Percentiles rank a stretch among this genome's conserved stretches.
These are phyloP conservation scores for Pachyseris speciosa DNA, from an alignment of 64 coral and sea anemone species.

Conservation along the genomic window DNA sequence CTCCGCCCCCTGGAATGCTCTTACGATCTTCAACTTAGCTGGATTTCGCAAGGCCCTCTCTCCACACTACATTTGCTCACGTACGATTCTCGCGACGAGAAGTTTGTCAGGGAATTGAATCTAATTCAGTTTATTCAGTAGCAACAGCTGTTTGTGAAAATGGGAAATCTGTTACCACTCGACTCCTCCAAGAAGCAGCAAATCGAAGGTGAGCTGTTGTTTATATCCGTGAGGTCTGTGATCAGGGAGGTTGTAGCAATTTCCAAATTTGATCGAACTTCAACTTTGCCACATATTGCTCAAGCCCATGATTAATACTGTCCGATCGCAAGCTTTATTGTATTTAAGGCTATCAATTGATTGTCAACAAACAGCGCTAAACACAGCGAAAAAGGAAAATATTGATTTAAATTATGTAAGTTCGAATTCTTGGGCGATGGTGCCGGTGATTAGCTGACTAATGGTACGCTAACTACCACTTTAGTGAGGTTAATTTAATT, in stretches of 20 bases:
- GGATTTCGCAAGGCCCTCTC: neutral
- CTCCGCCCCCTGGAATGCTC: constrained; percentile 47
- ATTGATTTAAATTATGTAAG: no score
- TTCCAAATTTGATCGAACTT: neutral
- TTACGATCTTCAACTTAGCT: neutral
- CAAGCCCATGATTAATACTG: no score
- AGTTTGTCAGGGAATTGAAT: neutral
- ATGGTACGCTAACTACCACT: no score
- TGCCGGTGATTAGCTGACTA: no score
- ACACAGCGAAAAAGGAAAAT: no score
- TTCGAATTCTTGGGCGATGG: no score
- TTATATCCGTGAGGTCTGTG: neutral
- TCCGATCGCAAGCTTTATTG: no score
- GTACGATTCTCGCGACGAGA: neutral
- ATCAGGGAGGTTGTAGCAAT: neutral
- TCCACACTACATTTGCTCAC: neutral
- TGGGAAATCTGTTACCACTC: constrained; percentile 88
- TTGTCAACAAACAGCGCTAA: no score
- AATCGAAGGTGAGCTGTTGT: constrained; percentile 79
- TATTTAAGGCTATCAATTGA: no score
- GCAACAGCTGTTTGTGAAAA: neutral
- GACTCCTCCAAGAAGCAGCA: constrained; percentile 72
- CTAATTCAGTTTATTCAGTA: neutral
- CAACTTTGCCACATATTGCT: no score
- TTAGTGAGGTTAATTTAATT: no score